phyloP scores from a whole-genome alignment of 2,888 invertebrate species.

The Sericinus montela region DNA sequence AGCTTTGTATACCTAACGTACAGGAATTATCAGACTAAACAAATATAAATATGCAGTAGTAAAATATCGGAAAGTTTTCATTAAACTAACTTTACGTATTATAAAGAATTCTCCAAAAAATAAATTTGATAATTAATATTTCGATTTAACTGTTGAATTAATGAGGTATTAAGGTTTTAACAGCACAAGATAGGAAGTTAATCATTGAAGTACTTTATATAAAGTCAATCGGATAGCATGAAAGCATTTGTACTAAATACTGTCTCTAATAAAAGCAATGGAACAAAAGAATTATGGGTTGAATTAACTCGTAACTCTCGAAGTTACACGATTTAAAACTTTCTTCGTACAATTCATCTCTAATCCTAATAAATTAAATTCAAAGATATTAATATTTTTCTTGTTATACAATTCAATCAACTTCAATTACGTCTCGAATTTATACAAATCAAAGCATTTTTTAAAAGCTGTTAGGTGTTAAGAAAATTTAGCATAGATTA shows the following conservation, averaged over 20 bases:
- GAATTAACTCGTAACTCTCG: neutral
- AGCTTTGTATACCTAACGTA: too few species aligned
- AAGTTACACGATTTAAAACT: neutral
- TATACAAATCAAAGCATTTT: conserved; percentile 6
- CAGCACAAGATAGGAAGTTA: neutral
- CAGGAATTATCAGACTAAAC: too few species aligned
- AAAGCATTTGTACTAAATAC: neutral
- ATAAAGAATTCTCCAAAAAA: too few species aligned
- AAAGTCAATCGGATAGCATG: neutral
- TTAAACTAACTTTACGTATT: too few species aligned
- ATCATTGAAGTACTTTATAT: neutral
- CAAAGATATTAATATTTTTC: neutral
- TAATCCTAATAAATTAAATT: neutral
- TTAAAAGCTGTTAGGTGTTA: conserved; percentile 14
- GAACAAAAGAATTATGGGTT: neutral
- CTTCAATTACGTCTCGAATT: conserved; percentile 8
- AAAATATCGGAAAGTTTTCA: too few species aligned
- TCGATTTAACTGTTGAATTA: neutral
- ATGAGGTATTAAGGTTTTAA: conserved; percentile 1
- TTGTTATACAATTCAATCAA: conserved; percentile 30
- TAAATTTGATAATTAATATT: neutral
- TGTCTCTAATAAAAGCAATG: neutral
- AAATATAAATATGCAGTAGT: too few species aligned
- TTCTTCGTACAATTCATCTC: neutral
- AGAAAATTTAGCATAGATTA: too few species aligned